Evolutionary conservation across 2,888 invertebrate species (phyloP).

Genomic region (Congeria kusceri): DNA sequence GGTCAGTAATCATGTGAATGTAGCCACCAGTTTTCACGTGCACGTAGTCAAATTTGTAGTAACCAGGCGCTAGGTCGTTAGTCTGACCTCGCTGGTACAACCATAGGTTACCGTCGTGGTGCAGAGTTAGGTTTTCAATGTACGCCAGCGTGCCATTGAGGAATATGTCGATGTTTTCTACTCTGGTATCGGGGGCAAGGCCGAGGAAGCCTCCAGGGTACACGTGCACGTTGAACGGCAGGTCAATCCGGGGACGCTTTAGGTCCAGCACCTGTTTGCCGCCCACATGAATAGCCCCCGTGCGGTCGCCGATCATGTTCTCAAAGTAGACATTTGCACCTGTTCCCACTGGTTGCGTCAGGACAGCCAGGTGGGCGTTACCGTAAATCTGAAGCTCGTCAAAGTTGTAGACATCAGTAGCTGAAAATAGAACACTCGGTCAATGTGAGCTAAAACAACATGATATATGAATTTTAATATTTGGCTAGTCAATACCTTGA

Average conservation of each 20-base stretch:
- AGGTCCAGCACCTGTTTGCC: slow-evolving; percentile 71
- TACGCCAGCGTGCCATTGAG: slow-evolving; percentile 74
- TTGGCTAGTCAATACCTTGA: too few species aligned
- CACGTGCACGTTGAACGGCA: slow-evolving; percentile 75
- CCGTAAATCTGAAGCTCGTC: slow-evolving; percentile 78
- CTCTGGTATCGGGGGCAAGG: slow-evolving; percentile 70
- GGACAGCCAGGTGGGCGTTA: slow-evolving; percentile 73
- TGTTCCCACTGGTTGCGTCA: slow-evolving; percentile 64
- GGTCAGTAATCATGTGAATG: slow-evolving; percentile 74
- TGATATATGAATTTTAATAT: too few species aligned
- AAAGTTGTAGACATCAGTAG: slow-evolving; percentile 64
- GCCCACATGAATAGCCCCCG: slow-evolving; percentile 74
- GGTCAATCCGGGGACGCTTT: slow-evolving; percentile 66
- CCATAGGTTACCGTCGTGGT: slow-evolving; percentile 71
- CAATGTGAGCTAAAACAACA: neutral
- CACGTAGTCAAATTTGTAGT: slow-evolving; percentile 69
- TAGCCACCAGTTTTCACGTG: slow-evolving; percentile 75
- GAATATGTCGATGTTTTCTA: slow-evolving; percentile 74
- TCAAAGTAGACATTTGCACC: slow-evolving; percentile 65
- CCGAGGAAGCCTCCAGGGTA: slow-evolving; percentile 74
- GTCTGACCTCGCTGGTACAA: slow-evolving; percentile 69
- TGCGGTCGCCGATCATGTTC: slow-evolving; percentile 78
- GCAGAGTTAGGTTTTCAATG: slow-evolving; percentile 73
- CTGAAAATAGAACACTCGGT: slow-evolving; percentile 35
- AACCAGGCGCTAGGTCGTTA: slow-evolving; percentile 52